Base-by-base conservation (phyloP, 2,888 invertebrate genomes). In the Eupithecia insigniata region DNA sequence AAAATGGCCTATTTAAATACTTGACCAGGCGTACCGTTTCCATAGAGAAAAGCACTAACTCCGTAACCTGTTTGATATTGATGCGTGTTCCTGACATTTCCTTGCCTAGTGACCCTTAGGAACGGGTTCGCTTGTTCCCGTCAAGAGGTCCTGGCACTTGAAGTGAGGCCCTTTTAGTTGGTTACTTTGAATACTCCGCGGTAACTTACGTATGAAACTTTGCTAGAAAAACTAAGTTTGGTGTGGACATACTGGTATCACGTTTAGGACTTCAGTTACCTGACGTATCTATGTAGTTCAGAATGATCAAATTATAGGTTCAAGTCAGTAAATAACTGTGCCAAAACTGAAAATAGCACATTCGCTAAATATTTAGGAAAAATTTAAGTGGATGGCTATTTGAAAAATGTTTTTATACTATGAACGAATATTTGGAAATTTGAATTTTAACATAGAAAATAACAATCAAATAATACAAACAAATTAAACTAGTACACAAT, bases 71-170 rank as follows among this genome's bases (percentile, higher is more conserved):
- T 72, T 89, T 87, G 89, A 92, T 92, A 93, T 92, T 91, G 91
- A 91, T 90, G 90, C 82, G 88, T 91, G 92, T 84, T 88, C 87
- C 86, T 90, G 92, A 92, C 92, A 84, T 92, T 90, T 91, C 86
- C 89, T 85, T 86, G 86, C 85, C 83, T 83, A 88, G 85, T 86
- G 87, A 88, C 87, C 89, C 88, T 86, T 87, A 83, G 83, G 84
- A 83, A 79, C 76, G 80, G 83, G 81, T 78, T 71, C 79, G 74
- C 67, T 73, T 68, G 72, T 73, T 66, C 67, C 64, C 78, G 78
- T 79, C 79, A 73, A 77, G 78, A 83, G 81, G 79, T 81, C 79
- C 80, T 80, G 82, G 82, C 79, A 81, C 79, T 70, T 80, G 79
- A 76, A 76, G 78, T 73, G 74, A 75, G 72, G 81, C 76, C 88